Evolutionary conservation across 2,888 invertebrate species (phyloP).

Genomic region (Brachyptera putata): DNA sequence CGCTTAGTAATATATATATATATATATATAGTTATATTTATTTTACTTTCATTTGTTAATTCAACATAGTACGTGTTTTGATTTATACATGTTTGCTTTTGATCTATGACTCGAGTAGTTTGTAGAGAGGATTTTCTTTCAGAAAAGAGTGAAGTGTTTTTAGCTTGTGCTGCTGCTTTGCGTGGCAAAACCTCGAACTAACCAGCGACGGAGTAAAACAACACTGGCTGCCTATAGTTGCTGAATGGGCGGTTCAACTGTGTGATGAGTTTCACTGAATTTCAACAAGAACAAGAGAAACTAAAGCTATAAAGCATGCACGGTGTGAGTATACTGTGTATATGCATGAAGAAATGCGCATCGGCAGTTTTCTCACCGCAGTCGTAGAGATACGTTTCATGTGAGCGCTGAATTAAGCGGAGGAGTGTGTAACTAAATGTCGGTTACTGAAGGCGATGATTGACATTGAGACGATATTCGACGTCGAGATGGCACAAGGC

Average conservation of each 20-base stretch:
- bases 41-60: not conserved
- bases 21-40: not conserved
- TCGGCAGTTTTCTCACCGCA: too few species aligned
- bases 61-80: not conserved
- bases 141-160: not conserved
- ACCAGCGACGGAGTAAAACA: too few species aligned
- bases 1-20: not conserved
- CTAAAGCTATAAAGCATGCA: conserved; percentile 26
- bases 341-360: conserved; percentile 20
- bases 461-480: too few species aligned
- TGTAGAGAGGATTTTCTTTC: not conserved
- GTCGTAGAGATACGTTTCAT: too few species aligned
- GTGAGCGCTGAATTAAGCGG: too few species aligned
- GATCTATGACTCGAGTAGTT: too few species aligned
- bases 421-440: too few species aligned
- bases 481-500: too few species aligned
- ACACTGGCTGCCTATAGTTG: too few species aligned
- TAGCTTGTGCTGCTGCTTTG: too few species aligned
- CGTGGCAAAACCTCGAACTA: conserved; percentile 11
- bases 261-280: not conserved
- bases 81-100: not conserved
- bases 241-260: conserved; percentile 15
- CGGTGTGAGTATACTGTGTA: too few species aligned
- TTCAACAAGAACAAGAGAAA: conserved; percentile 21
- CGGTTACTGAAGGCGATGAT: too few species aligned